Conservation (phyloP, 2,113 vertebrate species). For the Xenopus tropicalis region DNA sequence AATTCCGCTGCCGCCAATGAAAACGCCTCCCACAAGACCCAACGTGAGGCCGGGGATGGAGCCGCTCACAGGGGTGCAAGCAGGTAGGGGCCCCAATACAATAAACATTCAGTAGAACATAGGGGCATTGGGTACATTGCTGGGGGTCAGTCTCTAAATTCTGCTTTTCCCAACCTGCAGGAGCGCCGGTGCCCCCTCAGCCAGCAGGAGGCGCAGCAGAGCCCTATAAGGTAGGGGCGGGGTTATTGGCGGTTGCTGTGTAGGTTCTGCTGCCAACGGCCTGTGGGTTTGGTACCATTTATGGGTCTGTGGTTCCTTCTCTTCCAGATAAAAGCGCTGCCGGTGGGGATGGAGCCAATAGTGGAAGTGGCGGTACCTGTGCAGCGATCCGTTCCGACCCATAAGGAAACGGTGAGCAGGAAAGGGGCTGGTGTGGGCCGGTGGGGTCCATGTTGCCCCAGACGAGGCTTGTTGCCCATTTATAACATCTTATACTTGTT, state of each 20-base stretch:
- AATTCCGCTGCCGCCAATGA: constrained; percentile 57
- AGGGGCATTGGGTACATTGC: no score
- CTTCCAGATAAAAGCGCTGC: background rate
- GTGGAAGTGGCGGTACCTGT: constrained; percentile 4
- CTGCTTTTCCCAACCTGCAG: background rate
- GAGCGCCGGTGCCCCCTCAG: no score
- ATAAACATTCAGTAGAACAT: no score
- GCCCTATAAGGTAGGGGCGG: background rate
- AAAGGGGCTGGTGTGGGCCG: background rate
- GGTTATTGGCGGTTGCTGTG: no score
- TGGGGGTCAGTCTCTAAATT: background rate
- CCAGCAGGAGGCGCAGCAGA: background rate
- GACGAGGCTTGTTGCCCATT: no score
- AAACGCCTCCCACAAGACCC: constrained; percentile 53
- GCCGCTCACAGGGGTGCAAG: no score
- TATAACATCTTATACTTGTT: no score
- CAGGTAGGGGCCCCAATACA: background rate
- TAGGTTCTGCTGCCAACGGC: no score
- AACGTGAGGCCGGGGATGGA: background rate
- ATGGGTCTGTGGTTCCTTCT: background rate
- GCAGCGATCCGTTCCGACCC: background rate
- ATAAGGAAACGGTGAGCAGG: background rate
- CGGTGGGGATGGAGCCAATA: background rate
- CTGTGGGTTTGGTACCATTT: no score
- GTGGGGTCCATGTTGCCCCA: no score